Evolutionary conservation across 2,888 invertebrate genomes (phyloP).

Genomic region (Aphodius granarius): DNA sequence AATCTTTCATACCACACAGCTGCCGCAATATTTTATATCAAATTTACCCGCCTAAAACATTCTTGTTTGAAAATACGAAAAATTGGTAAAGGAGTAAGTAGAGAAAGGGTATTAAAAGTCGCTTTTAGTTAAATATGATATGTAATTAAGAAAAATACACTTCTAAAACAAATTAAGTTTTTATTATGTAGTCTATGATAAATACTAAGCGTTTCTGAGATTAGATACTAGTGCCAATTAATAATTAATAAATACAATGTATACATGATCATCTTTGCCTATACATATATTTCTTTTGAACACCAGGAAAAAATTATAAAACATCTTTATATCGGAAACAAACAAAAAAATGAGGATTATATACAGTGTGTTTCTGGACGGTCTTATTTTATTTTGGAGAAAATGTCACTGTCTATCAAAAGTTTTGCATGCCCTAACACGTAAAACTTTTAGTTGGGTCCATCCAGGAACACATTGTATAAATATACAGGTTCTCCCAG

Average conservation of each 20-base stretch:
- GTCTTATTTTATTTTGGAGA: background rate
- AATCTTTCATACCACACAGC: background rate
- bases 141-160: conserved; percentile 52
- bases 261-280: conserved; percentile 42
- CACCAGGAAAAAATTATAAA: background rate
- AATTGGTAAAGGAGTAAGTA: background rate
- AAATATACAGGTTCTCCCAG: too few relatives aligned
- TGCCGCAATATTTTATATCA: background rate
- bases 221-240: conserved; percentile 43
- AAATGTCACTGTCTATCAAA: too few relatives aligned
- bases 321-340: background rate
- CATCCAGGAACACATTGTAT: background rate
- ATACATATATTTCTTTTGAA: conserved; percentile 36
- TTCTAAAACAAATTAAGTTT: conserved; percentile 33
- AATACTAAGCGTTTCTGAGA: conserved; percentile 34
- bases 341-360: background rate
- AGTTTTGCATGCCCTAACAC: too few relatives aligned
- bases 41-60: too few relatives aligned
- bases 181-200: conserved; percentile 27
- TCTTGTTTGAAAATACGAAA: background rate
- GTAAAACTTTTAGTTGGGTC: background rate
- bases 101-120: background rate
- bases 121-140: conserved; percentile 43
- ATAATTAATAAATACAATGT: conserved; percentile 45
- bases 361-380: background rate